Evolutionary conservation across 2,113 vertebrate species (phyloP), one percentile per base, ranked within the genome.

Genomic region (Halichoerus grypus): DNA sequence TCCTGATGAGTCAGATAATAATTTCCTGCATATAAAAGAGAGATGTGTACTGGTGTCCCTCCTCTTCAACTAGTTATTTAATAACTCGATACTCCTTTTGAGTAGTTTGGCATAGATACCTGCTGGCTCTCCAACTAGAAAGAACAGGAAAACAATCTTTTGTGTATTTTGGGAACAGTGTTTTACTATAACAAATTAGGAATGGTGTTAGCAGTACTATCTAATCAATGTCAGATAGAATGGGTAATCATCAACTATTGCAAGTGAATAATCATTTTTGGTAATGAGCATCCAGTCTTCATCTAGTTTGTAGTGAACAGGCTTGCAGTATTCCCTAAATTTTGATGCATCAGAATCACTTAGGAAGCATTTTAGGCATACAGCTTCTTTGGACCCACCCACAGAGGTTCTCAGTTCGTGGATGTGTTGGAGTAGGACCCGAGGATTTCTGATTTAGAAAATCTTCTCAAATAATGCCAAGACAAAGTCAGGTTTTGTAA

Each of bases 1-100:
- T 97, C 24, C 55, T 74, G 63, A 53, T 94, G 87, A 88, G 53
- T 94, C 71, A 88, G 57, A 28, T 82, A 87, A 80, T 89, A 91
- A 77, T 86, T 92, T 57, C 24, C 71, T 93, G 71, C 14, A 76
- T 33, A 46, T 69, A 82, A 85, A 88, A 46, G 22, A 92, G 79
- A 8, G 7, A 6, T 28, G 4, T 71, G 1, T 55, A 71, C 28
- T 33, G 57, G 5, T 9, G n/a, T 77, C 39, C 51, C 28, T 85
- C 21, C 42, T 82, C 6, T 82, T 88, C 57, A 85, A 39, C 11
- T 42, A 33, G 51, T 36, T 93, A 55, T 36, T 88, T 96, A 93
- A 97, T 92, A 81, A 89, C 46, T 76, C 42, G 24, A 39, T 65
- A 14, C 19, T 46, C 82, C 55, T 94, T 91, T 46, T 91, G 49